These are phyloP conservation scores for Penelope pileata DNA, from an alignment of 2,113 vertebrate species.

Conservation along the genomic window DNA sequence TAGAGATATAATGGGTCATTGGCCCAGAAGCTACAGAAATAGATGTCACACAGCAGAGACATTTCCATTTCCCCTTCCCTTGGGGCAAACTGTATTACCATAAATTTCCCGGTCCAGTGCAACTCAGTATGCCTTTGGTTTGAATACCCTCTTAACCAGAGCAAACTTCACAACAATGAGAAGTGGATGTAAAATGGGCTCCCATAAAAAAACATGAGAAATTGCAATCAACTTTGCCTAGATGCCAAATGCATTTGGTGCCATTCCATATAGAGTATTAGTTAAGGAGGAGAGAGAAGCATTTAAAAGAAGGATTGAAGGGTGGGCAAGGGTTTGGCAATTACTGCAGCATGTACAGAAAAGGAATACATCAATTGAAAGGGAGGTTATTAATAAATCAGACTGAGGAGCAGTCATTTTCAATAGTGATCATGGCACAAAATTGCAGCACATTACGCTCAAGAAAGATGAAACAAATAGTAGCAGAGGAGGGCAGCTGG, in stretches of 20 bases:
- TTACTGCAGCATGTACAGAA: not conserved
- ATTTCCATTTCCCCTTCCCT: slow-evolving; percentile 32
- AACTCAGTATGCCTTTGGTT: slow-evolving; percentile 7
- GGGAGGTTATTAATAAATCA: not conserved
- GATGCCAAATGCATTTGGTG: slow-evolving; percentile 15
- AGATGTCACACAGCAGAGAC: slow-evolving; percentile 17
- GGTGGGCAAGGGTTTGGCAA: not conserved
- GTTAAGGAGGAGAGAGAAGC: not conserved
- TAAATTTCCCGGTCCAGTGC: not conserved
- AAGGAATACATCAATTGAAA: not conserved
- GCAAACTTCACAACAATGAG: not conserved
- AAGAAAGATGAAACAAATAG: not conserved
- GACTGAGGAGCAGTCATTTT: not conserved
- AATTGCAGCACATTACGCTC: not conserved
- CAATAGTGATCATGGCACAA: not conserved
- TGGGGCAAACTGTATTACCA: slow-evolving; percentile 1
- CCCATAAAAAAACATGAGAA: not conserved
- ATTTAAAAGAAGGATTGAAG: not conserved
- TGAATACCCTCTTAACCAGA: not conserved
- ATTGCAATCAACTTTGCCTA: not conserved
- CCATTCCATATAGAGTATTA: not conserved
- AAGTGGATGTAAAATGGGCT: not conserved
- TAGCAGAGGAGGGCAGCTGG: not conserved
- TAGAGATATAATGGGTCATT: slow-evolving; percentile 41
- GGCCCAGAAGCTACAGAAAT: slow-evolving; percentile 48